Percentiles rank a stretch among this genome's conserved stretches.
These are phyloP conservation scores for Drosophila paulistorum DNA, from an alignment of 1,140 invertebrate species.

Conservation along the genomic window DNA sequence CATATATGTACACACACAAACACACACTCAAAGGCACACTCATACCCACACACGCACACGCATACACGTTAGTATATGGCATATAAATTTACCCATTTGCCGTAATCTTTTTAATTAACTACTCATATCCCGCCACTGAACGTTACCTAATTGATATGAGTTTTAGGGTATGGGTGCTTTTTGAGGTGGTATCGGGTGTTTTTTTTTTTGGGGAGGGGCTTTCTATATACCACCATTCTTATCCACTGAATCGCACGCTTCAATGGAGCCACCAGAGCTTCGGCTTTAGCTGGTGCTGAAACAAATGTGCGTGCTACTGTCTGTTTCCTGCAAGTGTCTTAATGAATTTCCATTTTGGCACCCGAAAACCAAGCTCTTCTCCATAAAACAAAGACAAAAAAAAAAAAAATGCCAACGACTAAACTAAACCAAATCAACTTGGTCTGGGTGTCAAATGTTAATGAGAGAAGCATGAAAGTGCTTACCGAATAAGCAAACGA, in stretches of 20 bases:
- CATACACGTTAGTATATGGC: conserved; percentile 17
- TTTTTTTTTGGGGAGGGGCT: background rate
- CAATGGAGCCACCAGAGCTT: conserved; percentile 23
- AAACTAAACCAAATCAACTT: conserved; percentile 17
- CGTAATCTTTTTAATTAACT: conserved; percentile 79
- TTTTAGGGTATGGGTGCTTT: conserved; percentile 24
- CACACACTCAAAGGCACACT: background rate
- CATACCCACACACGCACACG: background rate
- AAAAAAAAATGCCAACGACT: conserved; percentile 15
- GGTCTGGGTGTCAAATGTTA: conserved; percentile 58
- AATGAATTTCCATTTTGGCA: conserved; percentile 70
- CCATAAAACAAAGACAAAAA: conserved; percentile 38
- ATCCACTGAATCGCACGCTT: conserved; percentile 17
- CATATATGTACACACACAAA: background rate
- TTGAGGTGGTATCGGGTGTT: conserved; percentile 16
- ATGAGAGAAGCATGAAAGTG: conserved; percentile 33
- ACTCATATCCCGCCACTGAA: conserved; percentile 74
- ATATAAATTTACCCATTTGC: conserved; percentile 47
- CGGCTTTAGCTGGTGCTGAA: conserved; percentile 1
- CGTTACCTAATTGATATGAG: conserved; percentile 73
- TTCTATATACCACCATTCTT: background rate
- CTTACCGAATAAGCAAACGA: background rate
- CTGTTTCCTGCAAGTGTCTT: conserved; percentile 49
- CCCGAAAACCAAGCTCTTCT: conserved; percentile 44
- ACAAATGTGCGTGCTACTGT: conserved; percentile 41